phyloP scores from a whole-genome alignment of 2,113 vertebrate genomes.

The Piaya cayana region DNA sequence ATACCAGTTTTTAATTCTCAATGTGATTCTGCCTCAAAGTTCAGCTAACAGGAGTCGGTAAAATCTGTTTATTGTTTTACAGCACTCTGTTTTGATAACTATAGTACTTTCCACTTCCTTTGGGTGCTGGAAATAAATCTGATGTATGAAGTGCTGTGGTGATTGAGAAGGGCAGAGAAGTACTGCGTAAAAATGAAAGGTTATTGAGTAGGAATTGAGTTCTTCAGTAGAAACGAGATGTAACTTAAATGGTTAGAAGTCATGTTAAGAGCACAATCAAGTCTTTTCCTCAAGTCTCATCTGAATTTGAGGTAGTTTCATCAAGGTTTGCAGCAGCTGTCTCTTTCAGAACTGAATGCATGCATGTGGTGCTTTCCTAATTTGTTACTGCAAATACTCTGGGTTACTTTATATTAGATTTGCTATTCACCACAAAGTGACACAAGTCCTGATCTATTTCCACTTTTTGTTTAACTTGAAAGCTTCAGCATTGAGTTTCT shows the following conservation, averaged over 20 bases:
- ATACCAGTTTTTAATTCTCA: neutral
- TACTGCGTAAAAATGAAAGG: neutral
- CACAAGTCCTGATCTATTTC: neutral
- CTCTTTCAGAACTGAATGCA: neutral
- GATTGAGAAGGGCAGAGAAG: neutral
- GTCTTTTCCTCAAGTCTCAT: neutral
- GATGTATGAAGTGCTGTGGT: neutral
- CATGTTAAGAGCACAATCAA: neutral
- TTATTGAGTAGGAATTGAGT: neutral
- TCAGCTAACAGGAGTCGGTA: neutral
- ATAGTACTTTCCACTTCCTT: neutral
- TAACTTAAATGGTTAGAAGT: neutral
- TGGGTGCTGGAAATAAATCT: neutral
- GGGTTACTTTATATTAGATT: neutral
- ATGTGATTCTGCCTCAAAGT: neutral
- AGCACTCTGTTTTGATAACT: neutral
- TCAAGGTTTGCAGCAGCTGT: neutral
- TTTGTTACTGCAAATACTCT: neutral
- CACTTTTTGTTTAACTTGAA: neutral
- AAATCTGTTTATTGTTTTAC: neutral
- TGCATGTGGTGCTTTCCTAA: neutral
- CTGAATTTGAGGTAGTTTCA: neutral
- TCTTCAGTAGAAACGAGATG: neutral
- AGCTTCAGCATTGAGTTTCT: neutral
- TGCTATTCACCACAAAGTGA: neutral